These are phyloP conservation scores for Condylostylus longicornis DNA, from an alignment of 1,140 invertebrate species.

Conservation along the genomic window DNA sequence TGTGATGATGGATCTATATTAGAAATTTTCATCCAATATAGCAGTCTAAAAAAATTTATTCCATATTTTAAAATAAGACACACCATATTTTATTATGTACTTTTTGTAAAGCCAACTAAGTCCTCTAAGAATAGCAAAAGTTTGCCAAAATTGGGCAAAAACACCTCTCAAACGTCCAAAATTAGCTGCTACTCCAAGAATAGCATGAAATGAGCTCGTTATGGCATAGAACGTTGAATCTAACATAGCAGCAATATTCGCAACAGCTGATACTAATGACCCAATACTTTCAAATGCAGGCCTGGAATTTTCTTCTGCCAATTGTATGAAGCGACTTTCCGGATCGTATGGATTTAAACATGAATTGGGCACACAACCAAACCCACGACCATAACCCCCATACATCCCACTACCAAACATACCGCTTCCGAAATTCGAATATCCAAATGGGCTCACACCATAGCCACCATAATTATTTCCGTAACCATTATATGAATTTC, in stretches of 20 bases:
- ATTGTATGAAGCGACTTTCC: conserved; percentile 54
- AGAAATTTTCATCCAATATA: conserved; percentile 25
- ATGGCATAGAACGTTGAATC: conserved; percentile 92
- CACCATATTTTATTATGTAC: conserved; percentile 12
- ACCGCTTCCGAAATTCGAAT: too few relatives aligned
- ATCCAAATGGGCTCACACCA: too few relatives aligned
- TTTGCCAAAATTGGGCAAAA: conserved; percentile 69
- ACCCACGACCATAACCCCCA: conserved; percentile 24
- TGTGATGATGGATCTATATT: conserved; percentile 27
- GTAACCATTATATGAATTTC: too few relatives aligned
- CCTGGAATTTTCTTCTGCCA: conserved; percentile 79
- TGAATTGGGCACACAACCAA: conserved; percentile 17
- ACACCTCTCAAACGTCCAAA: conserved; percentile 68
- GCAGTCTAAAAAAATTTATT: conserved; percentile 12
- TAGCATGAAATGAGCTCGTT: conserved; percentile 86
- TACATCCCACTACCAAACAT: too few relatives aligned
- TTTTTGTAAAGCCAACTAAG: conserved; percentile 67
- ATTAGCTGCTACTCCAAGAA: conserved; percentile 89
- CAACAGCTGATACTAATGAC: conserved; percentile 77
- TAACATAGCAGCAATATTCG: conserved; percentile 88
- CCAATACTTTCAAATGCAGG: conserved; percentile 90
- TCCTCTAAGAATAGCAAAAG: conserved; percentile 63
- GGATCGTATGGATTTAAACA: conserved; percentile 35
- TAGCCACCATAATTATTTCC: too few relatives aligned
- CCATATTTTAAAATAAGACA: background rate